These are phyloP conservation scores for Fragum fragum DNA, from an alignment of 2,888 invertebrate species.

Conservation along the genomic window DNA sequence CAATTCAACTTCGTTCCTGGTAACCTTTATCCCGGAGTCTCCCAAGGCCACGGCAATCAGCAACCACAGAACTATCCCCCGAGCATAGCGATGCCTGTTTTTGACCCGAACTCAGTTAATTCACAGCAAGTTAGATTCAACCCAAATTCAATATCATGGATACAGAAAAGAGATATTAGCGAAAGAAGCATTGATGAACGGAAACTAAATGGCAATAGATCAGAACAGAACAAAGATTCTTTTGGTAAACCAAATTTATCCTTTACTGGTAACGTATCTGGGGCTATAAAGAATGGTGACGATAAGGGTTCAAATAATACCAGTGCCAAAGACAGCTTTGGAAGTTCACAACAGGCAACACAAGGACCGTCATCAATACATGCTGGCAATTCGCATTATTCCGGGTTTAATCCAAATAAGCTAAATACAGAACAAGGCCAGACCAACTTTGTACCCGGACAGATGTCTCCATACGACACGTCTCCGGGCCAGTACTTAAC, in stretches of 20 bases:
- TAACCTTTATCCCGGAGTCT: conserved; percentile 21
- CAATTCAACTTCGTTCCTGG: conserved; percentile 51
- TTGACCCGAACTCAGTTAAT: conserved; percentile 54
- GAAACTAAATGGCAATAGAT: neutral
- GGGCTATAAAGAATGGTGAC: neutral
- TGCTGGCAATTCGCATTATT: neutral
- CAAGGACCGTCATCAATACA: neutral
- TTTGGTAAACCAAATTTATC: neutral
- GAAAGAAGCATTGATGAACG: neutral
- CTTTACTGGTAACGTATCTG: neutral
- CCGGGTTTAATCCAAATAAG: conserved; percentile 50
- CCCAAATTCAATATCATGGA: conserved; percentile 56
- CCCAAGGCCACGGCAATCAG: neutral
- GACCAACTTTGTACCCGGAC: conserved; percentile 50
- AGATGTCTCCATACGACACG: conserved; percentile 34
- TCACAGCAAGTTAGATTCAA: conserved; percentile 49
- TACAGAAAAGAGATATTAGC: conserved; percentile 23
- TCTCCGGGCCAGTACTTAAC: neutral
- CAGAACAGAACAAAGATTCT: neutral
- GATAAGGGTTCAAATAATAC: neutral
- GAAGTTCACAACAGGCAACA: neutral
- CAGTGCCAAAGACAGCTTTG: neutral
- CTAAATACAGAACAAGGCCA: conserved; percentile 54
- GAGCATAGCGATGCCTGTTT: neutral
- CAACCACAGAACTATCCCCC: neutral